Evolutionary conservation across 2,888 invertebrate species (phyloP), one percentile per base, ranked within the genome.

Genomic region (Tetragonisca angustula): DNA sequence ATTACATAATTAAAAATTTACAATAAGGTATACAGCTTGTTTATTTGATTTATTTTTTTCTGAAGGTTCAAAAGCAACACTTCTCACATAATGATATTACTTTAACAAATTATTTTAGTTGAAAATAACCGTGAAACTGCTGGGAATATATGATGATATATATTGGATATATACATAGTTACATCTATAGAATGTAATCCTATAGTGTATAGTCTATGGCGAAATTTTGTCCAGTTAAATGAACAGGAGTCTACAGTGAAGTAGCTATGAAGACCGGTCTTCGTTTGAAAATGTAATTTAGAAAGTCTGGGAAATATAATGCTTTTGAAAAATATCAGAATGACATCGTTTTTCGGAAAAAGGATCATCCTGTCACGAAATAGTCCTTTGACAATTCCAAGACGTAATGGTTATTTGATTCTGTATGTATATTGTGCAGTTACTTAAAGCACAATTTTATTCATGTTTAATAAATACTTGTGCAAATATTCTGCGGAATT

Each of bases 321-420:
- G 81, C 64, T 81, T 52, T 62, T 76, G 71, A 81, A 56, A 68
- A 83, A 68, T 61, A 50, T 68, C 2, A 76, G 43, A 50, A 17
- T 95, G 75, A 92, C 94, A 56, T 92, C 94, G 56, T 92, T 94
- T 85, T 93, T 93, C 80, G 92, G 94, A 19, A 94, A 92, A 82
- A 92, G 93, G 83, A 86, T 93, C 43, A 86, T 93, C 75, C 89
- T 93, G 65, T 92, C 90, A 65, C 92, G 91, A 78, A 91, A 90
- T 49, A 92, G 83, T 84, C 87, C 91, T 50, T 88, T 92, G 50
- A 92, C 92, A 91, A 91, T 92, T 81, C 89, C 91, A 9, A 93
- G 95, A 83, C 95, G 96, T 91, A 95, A 96, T 91, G 97, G 97
- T 91, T 97, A 96, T 91, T 96, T 97, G 85, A 96, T 97, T 62